Evolutionary conservation across 2,113 vertebrate genomes (phyloP).

Genomic region (Todiramphus chloris): DNA sequence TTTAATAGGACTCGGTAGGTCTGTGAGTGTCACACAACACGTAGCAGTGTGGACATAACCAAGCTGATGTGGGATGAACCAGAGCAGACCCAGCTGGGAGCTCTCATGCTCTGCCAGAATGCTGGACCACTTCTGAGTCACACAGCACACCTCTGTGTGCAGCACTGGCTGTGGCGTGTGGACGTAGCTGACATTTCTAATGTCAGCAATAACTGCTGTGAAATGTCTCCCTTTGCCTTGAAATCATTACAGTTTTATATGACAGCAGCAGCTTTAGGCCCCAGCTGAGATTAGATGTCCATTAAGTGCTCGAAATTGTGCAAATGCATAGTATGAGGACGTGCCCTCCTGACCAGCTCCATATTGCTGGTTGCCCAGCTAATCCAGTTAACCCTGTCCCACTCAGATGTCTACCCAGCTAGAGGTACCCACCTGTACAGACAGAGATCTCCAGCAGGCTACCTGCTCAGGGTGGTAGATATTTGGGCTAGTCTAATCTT

Average conservation of each 20-base stretch:
- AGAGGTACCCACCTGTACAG: not conserved
- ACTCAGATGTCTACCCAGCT: fast-evolving
- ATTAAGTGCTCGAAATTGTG: not conserved
- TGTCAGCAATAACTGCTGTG: not conserved
- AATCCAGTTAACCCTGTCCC: not conserved
- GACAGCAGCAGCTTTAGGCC: conserved; percentile 3
- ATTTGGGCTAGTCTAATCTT: not conserved
- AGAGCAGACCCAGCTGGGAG: not conserved
- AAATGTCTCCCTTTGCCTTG: conserved; percentile 18
- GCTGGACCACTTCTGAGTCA: not conserved
- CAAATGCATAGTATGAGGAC: not conserved
- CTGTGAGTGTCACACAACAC: not conserved
- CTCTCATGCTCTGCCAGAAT: not conserved
- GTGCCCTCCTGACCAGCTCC: not conserved
- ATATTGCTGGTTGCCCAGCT: not conserved
- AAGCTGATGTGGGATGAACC: fast-evolving
- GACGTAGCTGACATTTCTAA: not conserved
- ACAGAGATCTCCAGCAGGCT: not conserved
- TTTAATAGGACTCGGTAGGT: not conserved
- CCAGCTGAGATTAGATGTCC: conserved; percentile 17
- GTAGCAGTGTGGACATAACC: not conserved
- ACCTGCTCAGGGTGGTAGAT: not conserved
- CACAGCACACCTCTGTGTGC: not conserved
- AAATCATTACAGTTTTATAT: not conserved
- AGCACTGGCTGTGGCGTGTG: not conserved